phyloP scores from a whole-genome alignment of 2,113 vertebrate species.

The Corynorhinus townsendii region DNA sequence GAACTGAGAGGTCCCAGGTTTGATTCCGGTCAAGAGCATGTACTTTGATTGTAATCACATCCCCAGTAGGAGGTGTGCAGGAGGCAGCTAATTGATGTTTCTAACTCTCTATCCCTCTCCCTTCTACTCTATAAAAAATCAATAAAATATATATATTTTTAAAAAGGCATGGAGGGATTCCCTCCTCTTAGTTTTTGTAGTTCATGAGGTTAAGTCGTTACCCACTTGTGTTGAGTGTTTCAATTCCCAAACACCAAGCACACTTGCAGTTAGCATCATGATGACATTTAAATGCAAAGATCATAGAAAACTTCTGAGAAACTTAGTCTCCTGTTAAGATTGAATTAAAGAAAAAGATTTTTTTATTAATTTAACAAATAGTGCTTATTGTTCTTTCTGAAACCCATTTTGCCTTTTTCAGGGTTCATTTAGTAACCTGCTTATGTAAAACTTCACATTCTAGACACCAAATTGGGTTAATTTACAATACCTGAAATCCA shows the following conservation, averaged over 20 bases:
- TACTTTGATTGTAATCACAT: no score
- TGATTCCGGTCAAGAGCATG: no score
- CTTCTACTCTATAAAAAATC: no score
- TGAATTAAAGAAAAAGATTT: background rate
- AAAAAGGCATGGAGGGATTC: conserved; percentile 7
- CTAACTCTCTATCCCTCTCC: no score
- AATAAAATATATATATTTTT: no score
- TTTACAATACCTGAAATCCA: background rate
- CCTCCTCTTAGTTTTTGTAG: background rate
- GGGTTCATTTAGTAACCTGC: background rate
- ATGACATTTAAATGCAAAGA: conserved; percentile 45
- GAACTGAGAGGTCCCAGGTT: no score
- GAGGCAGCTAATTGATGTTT: no score
- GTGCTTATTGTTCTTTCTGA: background rate
- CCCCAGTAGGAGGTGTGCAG: no score
- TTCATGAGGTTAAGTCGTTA: conserved; percentile 32
- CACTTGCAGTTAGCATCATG: background rate
- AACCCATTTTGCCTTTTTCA: background rate
- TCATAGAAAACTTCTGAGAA: background rate
- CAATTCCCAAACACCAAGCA: background rate
- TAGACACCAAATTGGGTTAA: background rate
- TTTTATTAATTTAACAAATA: background rate
- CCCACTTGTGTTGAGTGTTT: conserved; percentile 6
- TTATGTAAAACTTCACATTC: background rate
- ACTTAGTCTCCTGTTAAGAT: background rate